Evolutionary conservation across 1,140 invertebrate species (phyloP).

Genomic region (Temnothorax longispinosus): DNA sequence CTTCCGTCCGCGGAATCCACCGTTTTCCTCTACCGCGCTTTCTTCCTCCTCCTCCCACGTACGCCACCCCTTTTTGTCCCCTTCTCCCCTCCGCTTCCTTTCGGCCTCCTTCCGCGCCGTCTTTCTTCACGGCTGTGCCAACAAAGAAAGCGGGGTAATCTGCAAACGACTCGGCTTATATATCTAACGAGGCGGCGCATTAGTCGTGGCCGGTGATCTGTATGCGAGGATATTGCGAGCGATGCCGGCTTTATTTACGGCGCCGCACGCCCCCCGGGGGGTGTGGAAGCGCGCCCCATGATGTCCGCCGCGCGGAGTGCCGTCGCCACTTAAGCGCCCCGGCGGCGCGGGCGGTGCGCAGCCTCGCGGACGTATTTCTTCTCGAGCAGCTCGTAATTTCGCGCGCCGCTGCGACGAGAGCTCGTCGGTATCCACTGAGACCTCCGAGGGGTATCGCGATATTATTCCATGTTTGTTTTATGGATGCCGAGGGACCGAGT

Average conservation of each 20-base stretch:
- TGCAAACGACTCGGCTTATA: conserved; percentile 68
- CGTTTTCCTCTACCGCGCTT: conserved; percentile 24
- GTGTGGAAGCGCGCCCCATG: conserved; percentile 16
- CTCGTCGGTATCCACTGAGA: conserved; percentile 14
- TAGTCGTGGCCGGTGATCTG: conserved; percentile 67
- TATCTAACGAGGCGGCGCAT: conserved; percentile 71
- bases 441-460: conserved; percentile 23
- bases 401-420: conserved; percentile 43
- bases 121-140: conserved; percentile 45
- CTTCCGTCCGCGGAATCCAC: conserved; percentile 57
- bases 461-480: conserved; percentile 61
- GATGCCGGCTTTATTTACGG: conserved; percentile 70
- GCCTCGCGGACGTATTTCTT: conserved; percentile 50
- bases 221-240: conserved; percentile 70
- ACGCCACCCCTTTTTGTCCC: not conserved
- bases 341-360: not conserved
- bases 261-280: not conserved
- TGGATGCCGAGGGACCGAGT: conserved; percentile 17
- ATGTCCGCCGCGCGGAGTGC: conserved; percentile 37
- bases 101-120: not conserved
- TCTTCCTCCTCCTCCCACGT: conserved; percentile 19
- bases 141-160: conserved; percentile 68
- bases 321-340: conserved; percentile 38
- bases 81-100: not conserved
- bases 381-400: conserved; percentile 55